Percentiles rank a stretch among this genome's conserved stretches.
Conservation (phyloP, 2,113 vertebrate genomes). For the Ameiurus melas region DNA sequence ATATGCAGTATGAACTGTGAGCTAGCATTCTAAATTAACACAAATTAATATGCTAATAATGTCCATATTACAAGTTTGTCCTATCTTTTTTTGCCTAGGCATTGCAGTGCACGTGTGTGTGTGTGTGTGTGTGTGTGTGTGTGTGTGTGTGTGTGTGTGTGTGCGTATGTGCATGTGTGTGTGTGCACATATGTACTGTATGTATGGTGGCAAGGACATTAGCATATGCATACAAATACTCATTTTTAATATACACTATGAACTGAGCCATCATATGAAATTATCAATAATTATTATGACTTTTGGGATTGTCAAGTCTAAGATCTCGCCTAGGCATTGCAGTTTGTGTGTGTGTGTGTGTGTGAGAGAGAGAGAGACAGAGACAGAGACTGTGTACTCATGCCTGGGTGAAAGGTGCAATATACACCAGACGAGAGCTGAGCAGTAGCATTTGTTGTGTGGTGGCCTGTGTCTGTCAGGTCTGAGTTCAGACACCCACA, state of each 20-base stretch:
- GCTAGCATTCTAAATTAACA: not conserved
- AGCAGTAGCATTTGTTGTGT: slow-evolving; percentile 24
- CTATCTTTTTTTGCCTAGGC: not conserved
- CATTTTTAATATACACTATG: not conserved
- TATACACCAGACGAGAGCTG: slow-evolving; percentile 10
- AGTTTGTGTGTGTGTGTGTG: not conserved
- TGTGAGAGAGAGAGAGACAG: no score
- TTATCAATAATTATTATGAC: not conserved
- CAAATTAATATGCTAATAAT: not conserved
- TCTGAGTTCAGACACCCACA: not conserved
- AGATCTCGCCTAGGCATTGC: not conserved
- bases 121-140: no score
- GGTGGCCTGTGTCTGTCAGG: slow-evolving; percentile 28
- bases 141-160: no score
- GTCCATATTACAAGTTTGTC: not conserved
- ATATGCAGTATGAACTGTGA: not conserved
- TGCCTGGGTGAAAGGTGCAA: not conserved
- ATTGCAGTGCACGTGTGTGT: no score
- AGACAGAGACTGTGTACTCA: not conserved
- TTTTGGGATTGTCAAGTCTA: not conserved
- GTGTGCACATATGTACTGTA: no score
- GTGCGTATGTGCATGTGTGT: no score
- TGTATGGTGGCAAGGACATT: not conserved
- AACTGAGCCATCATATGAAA: not conserved
- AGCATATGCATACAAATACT: not conserved